Base-by-base conservation (phyloP, 2,888 invertebrate genomes). In the Diarsia rubi region DNA sequence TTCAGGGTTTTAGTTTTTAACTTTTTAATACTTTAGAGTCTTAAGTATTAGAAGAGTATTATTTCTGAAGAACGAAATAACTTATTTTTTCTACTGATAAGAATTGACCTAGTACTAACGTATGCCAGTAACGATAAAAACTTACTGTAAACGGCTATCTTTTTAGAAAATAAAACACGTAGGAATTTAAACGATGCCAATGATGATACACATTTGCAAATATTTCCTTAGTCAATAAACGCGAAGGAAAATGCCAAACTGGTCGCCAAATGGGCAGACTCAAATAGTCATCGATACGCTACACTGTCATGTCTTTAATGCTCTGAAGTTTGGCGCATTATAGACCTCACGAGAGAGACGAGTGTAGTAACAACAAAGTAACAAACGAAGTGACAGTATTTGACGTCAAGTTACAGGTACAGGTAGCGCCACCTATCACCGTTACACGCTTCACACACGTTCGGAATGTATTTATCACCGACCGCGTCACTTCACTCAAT, bases 341-440 rank as follows among this genome's bases (percentile, higher is more conserved):
- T n/a, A n/a, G n/a, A n/a, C n/a, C n/a, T n/a, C n/a, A n/a, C n/a
- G n/a, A n/a, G n/a, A n/a, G n/a, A n/a, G n/a, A n/a, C n/a, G n/a
- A n/a, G n/a, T n/a, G n/a, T n/a, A n/a, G n/a, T n/a, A n/a, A n/a
- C n/a, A n/a, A n/a, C n/a, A n/a, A n/a, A n/a, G n/a, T n/a, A n/a
- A n/a, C n/a, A n/a, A n/a, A n/a, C n/a, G n/a, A n/a, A 44, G 57
- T 57, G 49, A 52, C 47, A 16, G n/a, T 65, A 65, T 63, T 74
- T 67, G 19, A 60, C 31, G 42, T 59, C 47, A 64, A 49, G n/a
- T n/a, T n/a, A n/a, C n/a, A 65, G 45, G 54, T 77, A 16, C 70
- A 64, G 14, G 63, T 78, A 72, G 74, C 71, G 66, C 69, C 78
- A 60, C 54, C 73, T 81, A 76, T 21, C 19, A 37, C 37, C 31